Evolutionary conservation across 2,113 vertebrate genomes (phyloP).

Genomic region (Zosterops lateralis): DNA sequence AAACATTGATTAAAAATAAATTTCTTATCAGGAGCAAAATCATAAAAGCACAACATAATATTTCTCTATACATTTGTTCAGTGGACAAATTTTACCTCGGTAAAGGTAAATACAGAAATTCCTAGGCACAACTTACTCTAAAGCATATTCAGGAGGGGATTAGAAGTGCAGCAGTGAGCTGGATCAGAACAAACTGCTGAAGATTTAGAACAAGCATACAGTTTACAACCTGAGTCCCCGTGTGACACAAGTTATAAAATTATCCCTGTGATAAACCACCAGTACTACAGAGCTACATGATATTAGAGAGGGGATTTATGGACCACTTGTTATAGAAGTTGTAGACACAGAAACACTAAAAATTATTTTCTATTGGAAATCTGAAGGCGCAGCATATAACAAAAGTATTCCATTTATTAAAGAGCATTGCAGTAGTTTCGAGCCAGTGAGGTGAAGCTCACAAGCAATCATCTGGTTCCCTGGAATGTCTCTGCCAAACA

Average conservation of each 20-base stretch:
- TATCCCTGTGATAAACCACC: background rate
- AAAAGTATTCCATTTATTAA: background rate
- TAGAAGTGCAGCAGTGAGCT: background rate
- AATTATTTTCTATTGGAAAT: slow-evolving; percentile 1
- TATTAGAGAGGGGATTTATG: background rate
- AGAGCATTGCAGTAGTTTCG: background rate
- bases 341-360: background rate
- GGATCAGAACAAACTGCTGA: background rate
- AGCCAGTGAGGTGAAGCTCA: background rate
- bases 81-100: background rate
- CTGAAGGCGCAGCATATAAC: background rate
- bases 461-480: background rate
- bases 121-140: background rate
- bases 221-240: background rate
- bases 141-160: background rate
- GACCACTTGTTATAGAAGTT: background rate
- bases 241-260: background rate
- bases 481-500: background rate
- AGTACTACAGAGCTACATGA: background rate
- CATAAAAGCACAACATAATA: background rate
- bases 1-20: background rate
- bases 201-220: background rate
- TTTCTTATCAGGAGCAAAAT: background rate
- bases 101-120: background rate
- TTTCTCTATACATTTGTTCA: background rate